Conservation (phyloP, 2,113 vertebrate genomes). For the Zosterops hypoxanthus region DNA sequence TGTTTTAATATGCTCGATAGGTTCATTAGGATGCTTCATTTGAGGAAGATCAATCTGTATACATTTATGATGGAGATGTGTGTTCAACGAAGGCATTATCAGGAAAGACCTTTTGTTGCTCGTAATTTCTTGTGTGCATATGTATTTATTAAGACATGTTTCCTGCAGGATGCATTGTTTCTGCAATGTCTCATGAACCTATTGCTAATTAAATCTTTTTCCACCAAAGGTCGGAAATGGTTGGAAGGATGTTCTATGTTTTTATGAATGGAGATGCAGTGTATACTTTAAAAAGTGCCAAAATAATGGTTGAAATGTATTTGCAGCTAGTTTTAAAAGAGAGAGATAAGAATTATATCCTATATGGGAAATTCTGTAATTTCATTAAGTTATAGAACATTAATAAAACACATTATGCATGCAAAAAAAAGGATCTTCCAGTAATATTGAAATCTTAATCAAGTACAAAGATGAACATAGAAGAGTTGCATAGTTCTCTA, state of each 20-base stretch:
- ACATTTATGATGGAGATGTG: background rate
- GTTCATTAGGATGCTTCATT: background rate
- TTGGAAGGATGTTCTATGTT: background rate
- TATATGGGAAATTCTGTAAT: background rate
- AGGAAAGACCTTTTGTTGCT: background rate
- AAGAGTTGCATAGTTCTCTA: conserved; percentile 5
- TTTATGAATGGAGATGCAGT: background rate
- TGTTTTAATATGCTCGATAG: background rate
- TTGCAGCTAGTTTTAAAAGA: background rate
- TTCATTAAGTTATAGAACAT: background rate
- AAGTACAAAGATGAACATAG: conserved; percentile 26
- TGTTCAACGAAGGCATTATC: background rate
- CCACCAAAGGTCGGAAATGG: background rate
- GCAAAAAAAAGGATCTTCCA: background rate
- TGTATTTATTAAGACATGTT: fast-evolving
- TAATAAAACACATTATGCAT: background rate
- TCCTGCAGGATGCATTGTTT: background rate
- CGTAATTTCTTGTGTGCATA: background rate
- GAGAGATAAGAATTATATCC: background rate
- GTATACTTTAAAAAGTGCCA: background rate
- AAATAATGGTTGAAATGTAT: background rate
- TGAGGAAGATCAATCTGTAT: background rate
- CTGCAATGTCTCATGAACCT: background rate
- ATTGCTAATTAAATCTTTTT: background rate
- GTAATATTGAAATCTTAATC: conserved; percentile 39